Conservation (phyloP, 1,140 invertebrate species). For the Cotesia vestalis region DNA sequence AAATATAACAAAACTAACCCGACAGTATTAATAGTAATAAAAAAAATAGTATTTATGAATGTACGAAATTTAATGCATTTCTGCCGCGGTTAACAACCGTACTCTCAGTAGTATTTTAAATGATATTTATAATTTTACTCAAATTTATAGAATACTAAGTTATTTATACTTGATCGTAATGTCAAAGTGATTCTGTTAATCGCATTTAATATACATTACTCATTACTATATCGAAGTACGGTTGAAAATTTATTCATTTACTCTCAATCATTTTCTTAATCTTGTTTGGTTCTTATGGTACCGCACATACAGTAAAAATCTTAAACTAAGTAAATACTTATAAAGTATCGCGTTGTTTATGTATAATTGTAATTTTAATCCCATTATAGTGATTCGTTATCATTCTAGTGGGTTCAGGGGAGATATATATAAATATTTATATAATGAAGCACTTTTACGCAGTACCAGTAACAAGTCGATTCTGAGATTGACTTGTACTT, state of each 20-base stretch:
- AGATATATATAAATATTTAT: slow-evolving; percentile 17
- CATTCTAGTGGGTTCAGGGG: slow-evolving; percentile 26
- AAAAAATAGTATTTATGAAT: too few species aligned
- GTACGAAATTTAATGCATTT: too few species aligned
- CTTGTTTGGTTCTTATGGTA: slow-evolving; percentile 23
- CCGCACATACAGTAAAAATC: slow-evolving; percentile 40
- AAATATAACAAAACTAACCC: too few species aligned
- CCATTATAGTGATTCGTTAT: slow-evolving; percentile 17
- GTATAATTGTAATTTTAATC: slow-evolving; percentile 21
- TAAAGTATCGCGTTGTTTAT: slow-evolving; percentile 35
- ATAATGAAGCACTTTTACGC: slow-evolving; percentile 49
- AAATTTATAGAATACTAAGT: too few species aligned
- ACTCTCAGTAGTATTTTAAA: too few species aligned
- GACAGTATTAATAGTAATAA: too few species aligned
- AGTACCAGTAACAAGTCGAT: slow-evolving; percentile 57
- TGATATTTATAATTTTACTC: too few species aligned
- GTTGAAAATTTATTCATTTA: slow-evolving; percentile 18
- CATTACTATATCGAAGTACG: slow-evolving; percentile 20
- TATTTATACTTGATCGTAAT: too few species aligned
- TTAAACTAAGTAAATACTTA: slow-evolving; percentile 42
- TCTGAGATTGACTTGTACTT: slow-evolving; percentile 48
- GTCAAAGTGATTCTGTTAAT: background rate
- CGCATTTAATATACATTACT: slow-evolving; percentile 19
- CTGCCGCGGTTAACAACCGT: too few species aligned
- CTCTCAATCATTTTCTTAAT: slow-evolving; percentile 28